Base-by-base conservation (phyloP, 2,113 vertebrate species). In the Pelvicachromis taeniatus region DNA sequence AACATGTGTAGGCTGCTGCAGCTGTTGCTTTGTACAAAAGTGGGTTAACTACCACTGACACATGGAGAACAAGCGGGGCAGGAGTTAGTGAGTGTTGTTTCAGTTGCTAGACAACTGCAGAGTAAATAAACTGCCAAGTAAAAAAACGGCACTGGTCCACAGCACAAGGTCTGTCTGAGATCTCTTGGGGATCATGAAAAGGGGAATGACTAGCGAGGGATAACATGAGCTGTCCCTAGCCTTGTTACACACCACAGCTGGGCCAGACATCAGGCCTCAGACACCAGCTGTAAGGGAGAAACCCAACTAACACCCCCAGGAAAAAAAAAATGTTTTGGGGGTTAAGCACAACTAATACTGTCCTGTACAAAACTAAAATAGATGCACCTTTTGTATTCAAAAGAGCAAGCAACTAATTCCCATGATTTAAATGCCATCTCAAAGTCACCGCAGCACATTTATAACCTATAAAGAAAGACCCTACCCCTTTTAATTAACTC, bases 111-210 rank as follows among this genome's bases (percentile, higher is more conserved):
- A 87, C 92, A 33, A 95, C 89, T 33, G 75, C 82, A 78, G 86
- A 40, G 90, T 90, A 94, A 95, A 96, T 95, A 96, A 92, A 91
- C 92, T 89, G 54, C 61, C 9, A 77, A 52, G 75, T 79, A 87
- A 59, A 82, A 83, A 79, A 6, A 10, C 3, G 63, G 77, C 45
- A 45, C 3, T 48, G 31, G 84, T 82, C n/a, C 59, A 9, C 88
- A 75, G 85, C 55, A 6, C 84, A 90, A 91, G 88, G 81, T 63
- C 86, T 68, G 80, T 81, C 77, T 75, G 65, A 54, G 59, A 58
- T 58, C 86, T 81, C 79, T 16, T 16, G 56, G 84, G 83, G 78
- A 80, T 45, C 2, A 11, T 90, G 55, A 82, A 88, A 87, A 53
- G 33, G 26, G 56, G 35, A 87, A 61, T 59, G 81, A 59, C 54